phyloP scores from a whole-genome alignment of 30 jellyfish, hydroid and myxozoan species.

The Aurelia coerulea region DNA sequence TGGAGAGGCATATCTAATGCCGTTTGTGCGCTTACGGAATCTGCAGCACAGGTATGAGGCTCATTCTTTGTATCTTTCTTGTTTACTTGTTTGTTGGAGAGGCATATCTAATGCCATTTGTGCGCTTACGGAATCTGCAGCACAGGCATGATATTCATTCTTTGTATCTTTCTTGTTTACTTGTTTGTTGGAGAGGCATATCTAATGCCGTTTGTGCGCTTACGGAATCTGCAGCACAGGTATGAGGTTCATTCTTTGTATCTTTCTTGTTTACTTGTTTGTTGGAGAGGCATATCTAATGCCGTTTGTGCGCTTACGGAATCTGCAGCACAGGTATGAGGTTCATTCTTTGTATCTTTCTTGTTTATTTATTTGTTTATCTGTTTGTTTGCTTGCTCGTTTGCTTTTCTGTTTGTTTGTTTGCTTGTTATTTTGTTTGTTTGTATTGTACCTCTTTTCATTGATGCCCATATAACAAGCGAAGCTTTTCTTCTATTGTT shows the following conservation, averaged over 20 bases:
- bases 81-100: no score
- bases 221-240: conserved; percentile 99
- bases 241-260: background rate
- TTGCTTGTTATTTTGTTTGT: no score
- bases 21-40: conserved; percentile 94
- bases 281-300: conserved; percentile 93
- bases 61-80: no score
- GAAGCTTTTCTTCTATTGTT: no score
- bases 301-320: conserved; percentile 97
- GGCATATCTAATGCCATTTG: conserved; percentile 98
- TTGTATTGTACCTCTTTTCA: no score
- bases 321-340: conserved; percentile 95
- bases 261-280: no score
- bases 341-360: no score
- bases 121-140: conserved; percentile 97
- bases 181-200: conserved; percentile 91
- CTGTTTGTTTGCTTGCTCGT: no score
- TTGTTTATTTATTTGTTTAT: background rate
- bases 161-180: no score
- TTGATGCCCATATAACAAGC: no score
- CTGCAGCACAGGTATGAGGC: conserved; percentile 99
- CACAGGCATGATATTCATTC: no score
- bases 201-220: conserved; percentile 97
- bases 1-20: conserved; percentile 95
- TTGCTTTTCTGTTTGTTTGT: no score